phyloP scores from a whole-genome alignment of 2,888 invertebrate genomes.

The Acanthosepion pharaonis region DNA sequence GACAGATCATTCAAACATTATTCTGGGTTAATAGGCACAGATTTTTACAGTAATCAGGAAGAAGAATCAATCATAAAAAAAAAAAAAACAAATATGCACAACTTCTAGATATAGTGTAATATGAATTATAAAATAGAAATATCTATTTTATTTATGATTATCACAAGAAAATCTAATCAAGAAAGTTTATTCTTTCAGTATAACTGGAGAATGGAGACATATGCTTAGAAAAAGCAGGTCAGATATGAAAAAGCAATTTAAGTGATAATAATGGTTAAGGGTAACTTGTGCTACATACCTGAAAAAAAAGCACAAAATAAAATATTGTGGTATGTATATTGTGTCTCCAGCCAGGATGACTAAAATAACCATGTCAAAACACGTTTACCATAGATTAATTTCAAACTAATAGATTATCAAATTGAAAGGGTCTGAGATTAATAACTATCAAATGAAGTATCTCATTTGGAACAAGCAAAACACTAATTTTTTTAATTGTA shows the following conservation, averaged over 20 bases:
- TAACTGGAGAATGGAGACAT: not conserved
- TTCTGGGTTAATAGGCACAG: not conserved
- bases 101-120: not conserved
- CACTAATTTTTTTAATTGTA: no score
- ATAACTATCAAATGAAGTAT: not conserved
- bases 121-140: not conserved
- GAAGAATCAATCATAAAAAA: not conserved
- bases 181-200: not conserved
- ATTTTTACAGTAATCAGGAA: slow-evolving; percentile 18
- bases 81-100: not conserved
- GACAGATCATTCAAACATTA: slow-evolving; percentile 20
- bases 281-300: not conserved
- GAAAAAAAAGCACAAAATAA: not conserved
- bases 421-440: not conserved
- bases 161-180: not conserved
- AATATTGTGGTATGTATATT: not conserved
- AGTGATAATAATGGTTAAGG: not conserved
- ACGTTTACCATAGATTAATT: not conserved
- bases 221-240: not conserved
- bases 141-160: not conserved
- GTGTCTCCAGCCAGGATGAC: not conserved
- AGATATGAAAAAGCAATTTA: not conserved
- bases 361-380: not conserved
- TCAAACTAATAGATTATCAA: not conserved
- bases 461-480: no score